Evolutionary conservation across 2,888 invertebrate genomes (phyloP).

Genomic region (Epirrita christyi): DNA sequence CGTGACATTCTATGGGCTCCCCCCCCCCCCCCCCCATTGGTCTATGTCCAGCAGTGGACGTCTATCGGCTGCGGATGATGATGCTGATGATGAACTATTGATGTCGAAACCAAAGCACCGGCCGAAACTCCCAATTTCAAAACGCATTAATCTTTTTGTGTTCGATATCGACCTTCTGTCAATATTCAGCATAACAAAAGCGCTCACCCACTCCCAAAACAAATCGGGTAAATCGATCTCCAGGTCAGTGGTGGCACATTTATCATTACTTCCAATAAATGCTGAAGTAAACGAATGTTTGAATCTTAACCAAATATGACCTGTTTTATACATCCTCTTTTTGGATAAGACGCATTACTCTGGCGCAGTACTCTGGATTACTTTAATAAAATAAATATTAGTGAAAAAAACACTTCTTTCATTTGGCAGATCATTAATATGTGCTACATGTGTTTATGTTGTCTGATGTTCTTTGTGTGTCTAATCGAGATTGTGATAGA

Average conservation of each 20-base stretch:
- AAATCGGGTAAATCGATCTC: constrained; percentile 20
- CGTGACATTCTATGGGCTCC: no score
- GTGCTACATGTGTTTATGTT: not conserved
- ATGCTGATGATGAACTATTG: not conserved
- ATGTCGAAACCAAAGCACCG: not conserved
- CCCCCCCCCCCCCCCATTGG: no score
- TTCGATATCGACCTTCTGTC: not conserved
- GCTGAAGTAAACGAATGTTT: constrained; percentile 31
- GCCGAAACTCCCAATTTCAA: not conserved
- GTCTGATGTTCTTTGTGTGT: constrained; percentile 12
- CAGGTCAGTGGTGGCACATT: constrained; percentile 27
- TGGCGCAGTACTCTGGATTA: constrained; percentile 27
- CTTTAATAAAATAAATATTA: constrained; percentile 32
- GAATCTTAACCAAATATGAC: constrained; percentile 27
- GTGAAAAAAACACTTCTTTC: not conserved
- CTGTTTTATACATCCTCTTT: constrained; percentile 21
- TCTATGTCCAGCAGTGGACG: no score
- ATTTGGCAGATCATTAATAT: constrained; percentile 13
- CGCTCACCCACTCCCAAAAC: constrained; percentile 17
- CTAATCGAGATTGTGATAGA: constrained; percentile 3
- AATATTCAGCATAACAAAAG: not conserved
- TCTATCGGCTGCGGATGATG: no score
- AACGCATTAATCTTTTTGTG: not conserved
- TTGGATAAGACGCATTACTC: no score
- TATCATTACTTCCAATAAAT: constrained; percentile 24